Evolutionary conservation across 2,888 invertebrate species (phyloP).

Genomic region (Parnassius smintheus): DNA sequence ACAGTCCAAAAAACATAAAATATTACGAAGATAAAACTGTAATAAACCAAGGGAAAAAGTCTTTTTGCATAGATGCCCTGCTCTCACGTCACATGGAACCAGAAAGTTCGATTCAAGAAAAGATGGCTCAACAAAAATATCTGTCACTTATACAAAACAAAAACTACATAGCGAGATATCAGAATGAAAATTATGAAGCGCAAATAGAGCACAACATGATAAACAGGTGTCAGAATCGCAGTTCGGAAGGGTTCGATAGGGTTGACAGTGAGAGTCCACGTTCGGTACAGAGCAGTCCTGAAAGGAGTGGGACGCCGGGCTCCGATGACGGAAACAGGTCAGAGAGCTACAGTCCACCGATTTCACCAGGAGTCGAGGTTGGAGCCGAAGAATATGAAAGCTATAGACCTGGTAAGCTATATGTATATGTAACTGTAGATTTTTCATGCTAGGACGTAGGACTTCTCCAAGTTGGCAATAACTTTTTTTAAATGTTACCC

Average conservation of each 20-base stretch:
- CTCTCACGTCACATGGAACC: slow-evolving; percentile 81
- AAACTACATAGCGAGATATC: slow-evolving; percentile 63
- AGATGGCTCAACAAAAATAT: slow-evolving; percentile 65
- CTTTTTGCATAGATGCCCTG: slow-evolving; percentile 95
- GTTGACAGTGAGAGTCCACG: slow-evolving; percentile 49
- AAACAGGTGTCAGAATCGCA: slow-evolving; percentile 51
- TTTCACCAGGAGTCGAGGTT: slow-evolving; percentile 92
- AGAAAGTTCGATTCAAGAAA: slow-evolving; percentile 56
- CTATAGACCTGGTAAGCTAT: slow-evolving; percentile 68
- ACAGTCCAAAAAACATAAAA: slow-evolving; percentile 67
- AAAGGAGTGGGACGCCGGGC: slow-evolving; percentile 63
- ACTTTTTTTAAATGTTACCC: too few species aligned
- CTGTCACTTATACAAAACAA: slow-evolving; percentile 65
- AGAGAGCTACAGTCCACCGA: slow-evolving; percentile 89
- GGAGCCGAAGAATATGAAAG: slow-evolving; percentile 70
- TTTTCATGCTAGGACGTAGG: too few species aligned
- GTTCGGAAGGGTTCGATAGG: slow-evolving; percentile 38
- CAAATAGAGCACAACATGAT: slow-evolving; percentile 74
- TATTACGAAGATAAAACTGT: slow-evolving; percentile 71
- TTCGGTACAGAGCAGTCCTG: slow-evolving; percentile 58
- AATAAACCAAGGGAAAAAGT: slow-evolving; percentile 81
- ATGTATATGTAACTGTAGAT: neutral
- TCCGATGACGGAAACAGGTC: slow-evolving; percentile 83
- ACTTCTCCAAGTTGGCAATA: too few species aligned
- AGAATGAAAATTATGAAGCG: slow-evolving; percentile 66